phyloP scores from a whole-genome alignment of 2,113 vertebrate species.

The Amblyornis subalaris region DNA sequence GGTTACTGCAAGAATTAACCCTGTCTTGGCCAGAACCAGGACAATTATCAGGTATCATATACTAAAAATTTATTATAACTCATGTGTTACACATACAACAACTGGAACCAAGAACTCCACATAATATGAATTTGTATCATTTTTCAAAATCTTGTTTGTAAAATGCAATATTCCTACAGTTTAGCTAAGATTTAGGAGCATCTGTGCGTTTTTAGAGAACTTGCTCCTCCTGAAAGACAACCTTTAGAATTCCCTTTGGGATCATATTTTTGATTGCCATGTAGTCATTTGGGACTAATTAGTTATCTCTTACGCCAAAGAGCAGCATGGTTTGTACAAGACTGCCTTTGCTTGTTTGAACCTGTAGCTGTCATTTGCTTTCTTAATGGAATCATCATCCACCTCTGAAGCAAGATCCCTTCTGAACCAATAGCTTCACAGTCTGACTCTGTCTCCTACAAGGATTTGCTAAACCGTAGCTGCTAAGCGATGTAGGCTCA shows the following conservation, averaged over 20 bases:
- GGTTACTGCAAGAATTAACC: background rate
- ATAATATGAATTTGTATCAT: background rate
- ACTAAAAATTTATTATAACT: background rate
- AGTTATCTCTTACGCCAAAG: background rate
- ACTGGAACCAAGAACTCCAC: background rate
- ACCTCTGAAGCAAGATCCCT: background rate
- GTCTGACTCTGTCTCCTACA: background rate
- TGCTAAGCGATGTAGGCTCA: background rate
- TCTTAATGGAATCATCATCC: background rate
- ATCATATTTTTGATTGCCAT: background rate
- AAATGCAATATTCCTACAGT: background rate
- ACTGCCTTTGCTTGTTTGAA: background rate
- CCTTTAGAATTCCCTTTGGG: background rate
- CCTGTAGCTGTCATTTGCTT: background rate
- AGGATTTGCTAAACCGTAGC: slow-evolving; percentile 18
- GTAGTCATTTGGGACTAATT: background rate
- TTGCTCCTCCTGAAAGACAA: background rate
- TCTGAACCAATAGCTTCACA: slow-evolving; percentile 18
- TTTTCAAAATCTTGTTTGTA: background rate
- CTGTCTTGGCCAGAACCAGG: background rate
- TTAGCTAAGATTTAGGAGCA: background rate
- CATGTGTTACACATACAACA: background rate
- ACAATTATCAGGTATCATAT: background rate
- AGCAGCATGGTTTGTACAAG: background rate
- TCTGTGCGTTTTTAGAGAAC: background rate